Evolutionary conservation across 2,113 vertebrate genomes (phyloP), one percentile per base, ranked within the genome.

Genomic region (Oncorhynchus clarkii): DNA sequence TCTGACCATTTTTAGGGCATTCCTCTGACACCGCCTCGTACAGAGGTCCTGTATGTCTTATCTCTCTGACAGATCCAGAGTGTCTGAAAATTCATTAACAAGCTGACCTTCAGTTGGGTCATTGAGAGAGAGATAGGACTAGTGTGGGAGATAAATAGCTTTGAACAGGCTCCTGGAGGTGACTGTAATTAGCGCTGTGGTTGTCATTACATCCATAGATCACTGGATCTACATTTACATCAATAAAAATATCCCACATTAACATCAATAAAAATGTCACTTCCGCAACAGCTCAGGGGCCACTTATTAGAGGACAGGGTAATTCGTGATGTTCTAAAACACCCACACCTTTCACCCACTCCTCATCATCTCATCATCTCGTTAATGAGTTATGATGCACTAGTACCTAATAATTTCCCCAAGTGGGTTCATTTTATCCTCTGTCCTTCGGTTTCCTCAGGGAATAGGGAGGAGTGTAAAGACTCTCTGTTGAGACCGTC

Each of bases 131-230:
- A 65, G 31, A 69, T 26, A 73, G 8, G 31, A 49, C 24, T 16
- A 64, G 27, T 6, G 24, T 34, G 45, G 22, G 67, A 45, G 12
- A 39, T 20, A 18, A 45, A 76, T 22, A 34, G 60, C 24, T 16
- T 65, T 49, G 57, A 34, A 20, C 67, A 27, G 67, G 49, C 3
- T 14, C 24, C 70, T 59, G 51, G 29, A 57, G 70, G 51, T 72
- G 5, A 71, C 45, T 54, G 48, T 71, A 68, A 49, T 54, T 69
- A 59, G 22, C 12, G 54, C 59, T 75, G 51, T 66, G 66, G 13
- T 66, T 45, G 27, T 74, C 54, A 84, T 62, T 71, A 76, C 29
- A 70, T 49, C n/a, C 24, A 39, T 34, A 71, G 67, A 73, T 76
- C 26, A 71, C 48, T 62, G 24, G 45, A 74, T 24, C 67, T 75